Evolutionary conservation across 2,797 vertebrate genomes (phyloP).

Genomic region (Danio tinwini): DNA sequence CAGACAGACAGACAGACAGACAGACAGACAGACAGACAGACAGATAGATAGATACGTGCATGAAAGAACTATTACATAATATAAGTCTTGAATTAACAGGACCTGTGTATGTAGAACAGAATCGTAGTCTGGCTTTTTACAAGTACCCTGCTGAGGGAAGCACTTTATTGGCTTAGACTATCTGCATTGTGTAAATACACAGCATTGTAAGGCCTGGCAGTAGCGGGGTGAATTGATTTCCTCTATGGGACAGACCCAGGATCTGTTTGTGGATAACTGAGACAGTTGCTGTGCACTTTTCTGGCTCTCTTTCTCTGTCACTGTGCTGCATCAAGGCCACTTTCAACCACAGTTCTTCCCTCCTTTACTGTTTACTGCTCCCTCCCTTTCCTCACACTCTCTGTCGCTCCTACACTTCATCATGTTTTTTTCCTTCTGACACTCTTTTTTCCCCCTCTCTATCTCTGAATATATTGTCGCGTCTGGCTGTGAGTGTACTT

Average conservation of each 20-base stretch:
- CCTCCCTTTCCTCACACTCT: conserved; percentile 26
- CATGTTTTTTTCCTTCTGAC: conserved; percentile 41
- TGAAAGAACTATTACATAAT: too few relatives aligned
- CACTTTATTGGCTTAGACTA: conserved; percentile 43
- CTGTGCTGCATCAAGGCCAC: conserved; percentile 43
- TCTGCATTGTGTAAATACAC: conserved; percentile 50
- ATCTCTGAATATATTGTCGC: conserved; percentile 50
- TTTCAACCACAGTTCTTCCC: conserved; percentile 13
- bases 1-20: too few relatives aligned
- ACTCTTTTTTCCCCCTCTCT: conserved; percentile 33
- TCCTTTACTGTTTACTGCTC: conserved; percentile 45
- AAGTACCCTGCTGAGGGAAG: conserved; percentile 38
- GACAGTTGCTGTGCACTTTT: conserved; percentile 18
- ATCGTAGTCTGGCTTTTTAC: conserved; percentile 16
- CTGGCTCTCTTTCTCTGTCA: conserved; percentile 7
- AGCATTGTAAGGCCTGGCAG: conserved; percentile 30
- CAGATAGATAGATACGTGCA: too few relatives aligned
- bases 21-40: too few relatives aligned
- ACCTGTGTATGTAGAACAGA: conserved; percentile 21
- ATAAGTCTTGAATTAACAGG: conserved; percentile 8
- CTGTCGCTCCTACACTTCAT: conserved; percentile 21
- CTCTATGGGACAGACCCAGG: conserved; percentile 41
- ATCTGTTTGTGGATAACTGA: conserved; percentile 25
- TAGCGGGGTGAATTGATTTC: conserved; percentile 53
- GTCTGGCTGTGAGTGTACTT: conserved; percentile 45